Conservation (phyloP, 23 tunicate genomes). For the Botrylloides violaceus region DNA sequence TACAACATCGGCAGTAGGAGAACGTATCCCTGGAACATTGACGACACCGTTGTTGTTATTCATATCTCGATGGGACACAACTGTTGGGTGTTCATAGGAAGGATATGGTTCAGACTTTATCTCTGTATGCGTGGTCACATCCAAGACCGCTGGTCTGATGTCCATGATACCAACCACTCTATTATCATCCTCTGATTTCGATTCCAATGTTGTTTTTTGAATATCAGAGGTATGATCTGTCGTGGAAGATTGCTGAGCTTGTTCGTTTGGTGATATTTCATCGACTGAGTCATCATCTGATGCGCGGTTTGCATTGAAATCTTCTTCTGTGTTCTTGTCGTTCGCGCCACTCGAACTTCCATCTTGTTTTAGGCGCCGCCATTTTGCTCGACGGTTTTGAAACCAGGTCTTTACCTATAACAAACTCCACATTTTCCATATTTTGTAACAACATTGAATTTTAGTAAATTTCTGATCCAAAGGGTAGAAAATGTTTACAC, state of each 20-base stretch:
- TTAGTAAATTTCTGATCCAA: too few species aligned
- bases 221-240: neutral
- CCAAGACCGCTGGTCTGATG: neutral
- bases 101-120: neutral
- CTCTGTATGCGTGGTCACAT: neutral
- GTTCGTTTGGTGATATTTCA: conserved; percentile 19
- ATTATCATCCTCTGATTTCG: neutral
- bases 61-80: neutral
- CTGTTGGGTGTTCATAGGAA: neutral
- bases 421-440: too few species aligned
- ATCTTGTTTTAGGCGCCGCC: conserved; percentile 86
- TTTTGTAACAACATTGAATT: too few species aligned
- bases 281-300: conserved; percentile 22
- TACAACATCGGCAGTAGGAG: neutral
- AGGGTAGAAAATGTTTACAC: too few species aligned
- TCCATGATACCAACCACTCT: neutral
- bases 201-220: neutral
- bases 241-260: neutral
- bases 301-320: conserved; percentile 1
- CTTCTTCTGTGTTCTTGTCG: conserved; percentile 19
- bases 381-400: conserved; percentile 93
- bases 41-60: neutral
- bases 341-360: conserved; percentile 6
- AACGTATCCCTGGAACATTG: neutral
- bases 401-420: conserved; percentile 99